Conservation (phyloP, 1,140 invertebrate genomes). For the Listronotus oregonensis region DNA sequence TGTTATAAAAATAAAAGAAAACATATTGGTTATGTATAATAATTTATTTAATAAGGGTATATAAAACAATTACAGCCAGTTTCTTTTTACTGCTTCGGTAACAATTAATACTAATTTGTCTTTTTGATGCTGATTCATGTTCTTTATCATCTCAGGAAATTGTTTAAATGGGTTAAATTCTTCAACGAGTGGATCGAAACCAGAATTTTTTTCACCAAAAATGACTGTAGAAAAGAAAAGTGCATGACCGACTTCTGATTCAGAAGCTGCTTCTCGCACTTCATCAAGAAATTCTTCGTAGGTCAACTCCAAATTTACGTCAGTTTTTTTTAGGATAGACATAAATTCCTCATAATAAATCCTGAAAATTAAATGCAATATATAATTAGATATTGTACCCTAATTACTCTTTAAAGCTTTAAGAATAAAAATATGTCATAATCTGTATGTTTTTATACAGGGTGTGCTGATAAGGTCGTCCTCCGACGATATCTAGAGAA, state of each 20-base stretch:
- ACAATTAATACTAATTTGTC: constrained; percentile 7
- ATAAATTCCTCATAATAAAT: constrained; percentile 13
- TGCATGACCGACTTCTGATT: background rate
- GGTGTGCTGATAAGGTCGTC: too few relatives aligned
- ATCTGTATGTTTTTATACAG: too few relatives aligned
- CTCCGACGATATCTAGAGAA: too few relatives aligned
- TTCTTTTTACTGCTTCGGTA: background rate
- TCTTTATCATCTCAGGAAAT: background rate
- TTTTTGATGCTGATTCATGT: constrained; percentile 12
- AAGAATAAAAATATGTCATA: too few relatives aligned
- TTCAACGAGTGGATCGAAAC: background rate
- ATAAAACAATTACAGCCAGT: background rate
- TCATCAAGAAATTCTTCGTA: constrained; percentile 8
- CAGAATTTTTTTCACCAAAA: constrained; percentile 15
- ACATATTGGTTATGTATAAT: too few relatives aligned
- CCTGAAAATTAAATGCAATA: constrained; percentile 10
- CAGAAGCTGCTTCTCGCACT: background rate
- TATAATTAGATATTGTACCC: too few relatives aligned
- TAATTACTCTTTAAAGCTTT: too few relatives aligned
- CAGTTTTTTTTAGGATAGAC: background rate
- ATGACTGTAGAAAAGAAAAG: constrained; percentile 10
- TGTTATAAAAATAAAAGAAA: too few relatives aligned
- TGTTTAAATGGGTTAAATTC: background rate
- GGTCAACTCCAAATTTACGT: background rate
- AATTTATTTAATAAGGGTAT: too few relatives aligned